Base-by-base conservation (phyloP, 2,797 vertebrate genomes). In the Lacerta agilis region DNA sequence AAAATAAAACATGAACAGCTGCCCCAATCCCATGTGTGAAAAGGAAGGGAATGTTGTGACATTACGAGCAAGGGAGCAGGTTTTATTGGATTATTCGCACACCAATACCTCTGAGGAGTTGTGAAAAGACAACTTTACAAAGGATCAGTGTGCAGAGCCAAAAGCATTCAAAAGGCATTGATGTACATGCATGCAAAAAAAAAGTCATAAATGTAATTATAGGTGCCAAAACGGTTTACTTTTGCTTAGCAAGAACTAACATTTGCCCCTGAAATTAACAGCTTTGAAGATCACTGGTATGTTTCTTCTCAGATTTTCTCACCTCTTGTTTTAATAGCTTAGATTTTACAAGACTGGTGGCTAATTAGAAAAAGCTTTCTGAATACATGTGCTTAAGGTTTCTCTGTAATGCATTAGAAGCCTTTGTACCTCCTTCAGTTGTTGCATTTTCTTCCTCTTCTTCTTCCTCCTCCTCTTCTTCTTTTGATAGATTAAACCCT, bases 141-240 rank as follows among this genome's bases (percentile, higher is more conserved):
- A 93, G 1, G 29, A 79, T 72, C 93, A 83, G 67, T 49, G 69
- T 0, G 9, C 82, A 75, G 25, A 86, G 79, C 72, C 86, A 92
- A 90, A 75, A 77, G 2, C 61, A 58, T 91, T 94, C 64, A 86
- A 87, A 93, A 41, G 55, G 58, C 78, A 38, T 83, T 81, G 55
- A 86, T 92, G 88, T 64, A 86, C 83, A 76, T 43, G 87, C 4
- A 58, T 75, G 81, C 77, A 64, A 87, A 55, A 87, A 55, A 82
- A 3, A 86, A 92, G 85, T 69, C 29, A 49, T 92, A 82, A 86
- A 87, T 92, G 6, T 93, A 90, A 90, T 71, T 55, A 86, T 86
- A 83, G 13, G 10, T 88, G 29, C 0, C 55, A 88, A 81, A 23
- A 71, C 0, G 3, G 11, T 8, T 1, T 5, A 2, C 75, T 20